Evolutionary conservation across 2,113 vertebrate species (phyloP).

Genomic region (Setophaga coronata): DNA sequence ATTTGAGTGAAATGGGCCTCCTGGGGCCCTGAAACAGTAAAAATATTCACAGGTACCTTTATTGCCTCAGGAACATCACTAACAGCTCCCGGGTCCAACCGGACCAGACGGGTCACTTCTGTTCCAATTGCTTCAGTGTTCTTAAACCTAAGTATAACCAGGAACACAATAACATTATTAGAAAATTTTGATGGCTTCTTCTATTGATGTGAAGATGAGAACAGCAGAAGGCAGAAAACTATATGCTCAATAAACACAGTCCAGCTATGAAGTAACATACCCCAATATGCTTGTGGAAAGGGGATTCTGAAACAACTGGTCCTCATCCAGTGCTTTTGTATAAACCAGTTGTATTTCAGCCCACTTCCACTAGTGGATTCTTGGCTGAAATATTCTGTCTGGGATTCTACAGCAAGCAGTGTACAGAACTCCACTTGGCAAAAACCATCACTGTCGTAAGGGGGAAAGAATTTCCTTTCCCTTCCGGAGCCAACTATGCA

Average conservation of each 20-base stretch:
- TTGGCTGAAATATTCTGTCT: slow-evolving; percentile 17
- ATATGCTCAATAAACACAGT: neutral
- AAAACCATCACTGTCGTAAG: neutral
- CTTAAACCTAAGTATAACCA: slow-evolving; percentile 83
- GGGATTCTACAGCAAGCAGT: neutral
- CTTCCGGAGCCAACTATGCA: neutral
- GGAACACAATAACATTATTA: neutral
- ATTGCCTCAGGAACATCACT: slow-evolving; percentile 93
- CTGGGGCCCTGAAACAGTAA: neutral
- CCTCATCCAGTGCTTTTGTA: neutral
- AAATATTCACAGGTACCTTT: slow-evolving; percentile 74
- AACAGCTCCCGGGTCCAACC: slow-evolving; percentile 92
- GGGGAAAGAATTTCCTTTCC: slow-evolving; percentile 47
- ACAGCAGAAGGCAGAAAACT: neutral
- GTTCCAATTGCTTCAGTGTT: slow-evolving; percentile 93
- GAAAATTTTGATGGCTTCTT: neutral
- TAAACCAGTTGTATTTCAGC: neutral
- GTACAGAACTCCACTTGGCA: slow-evolving; percentile 18
- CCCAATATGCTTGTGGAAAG: neutral
- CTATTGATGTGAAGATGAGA: neutral
- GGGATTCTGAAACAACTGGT: neutral
- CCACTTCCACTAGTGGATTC: neutral
- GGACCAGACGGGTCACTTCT: slow-evolving; percentile 93
- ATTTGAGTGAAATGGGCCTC: neutral
- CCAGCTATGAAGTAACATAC: neutral